Percentiles rank a stretch among this genome's conserved stretches.
These are phyloP conservation scores for Sylvilagus bachmani DNA, from an alignment of 2,113 vertebrate genomes.

Conservation along the genomic window DNA sequence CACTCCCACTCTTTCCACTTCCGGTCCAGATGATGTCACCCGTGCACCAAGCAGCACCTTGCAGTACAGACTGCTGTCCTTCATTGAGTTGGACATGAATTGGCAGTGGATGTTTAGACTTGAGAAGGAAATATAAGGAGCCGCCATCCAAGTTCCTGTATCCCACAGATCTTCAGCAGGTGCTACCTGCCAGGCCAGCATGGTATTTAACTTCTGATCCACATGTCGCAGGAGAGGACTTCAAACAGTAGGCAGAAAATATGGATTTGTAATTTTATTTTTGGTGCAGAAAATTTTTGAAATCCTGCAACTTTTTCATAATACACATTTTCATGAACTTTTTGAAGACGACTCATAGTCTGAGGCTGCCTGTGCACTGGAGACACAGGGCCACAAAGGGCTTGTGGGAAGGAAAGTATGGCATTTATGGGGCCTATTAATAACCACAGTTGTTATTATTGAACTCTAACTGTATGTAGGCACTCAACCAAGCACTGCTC, in stretches of 20 bases:
- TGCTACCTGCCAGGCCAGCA: neutral
- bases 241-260: too few relatives aligned
- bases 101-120: conserved; percentile 63
- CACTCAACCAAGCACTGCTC: neutral
- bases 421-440: neutral
- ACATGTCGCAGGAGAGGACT: neutral
- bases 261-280: too few relatives aligned
- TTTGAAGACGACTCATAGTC: neutral
- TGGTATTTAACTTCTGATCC: neutral
- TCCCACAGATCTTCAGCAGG: neutral
- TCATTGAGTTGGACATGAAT: neutral
- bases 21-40: neutral
- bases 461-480: neutral
- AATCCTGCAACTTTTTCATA: too few relatives aligned
- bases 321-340: too few relatives aligned
- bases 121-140: conserved; percentile 52
- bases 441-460: neutral
- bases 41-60: neutral
- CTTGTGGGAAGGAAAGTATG: neutral
- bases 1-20: neutral
- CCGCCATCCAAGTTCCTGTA: neutral
- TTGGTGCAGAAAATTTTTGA: too few relatives aligned
- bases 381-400: neutral
- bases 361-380: neutral
- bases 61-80: neutral